Conservation (phyloP, 1,140 invertebrate genomes). For the Cherax quadricarinatus region DNA sequence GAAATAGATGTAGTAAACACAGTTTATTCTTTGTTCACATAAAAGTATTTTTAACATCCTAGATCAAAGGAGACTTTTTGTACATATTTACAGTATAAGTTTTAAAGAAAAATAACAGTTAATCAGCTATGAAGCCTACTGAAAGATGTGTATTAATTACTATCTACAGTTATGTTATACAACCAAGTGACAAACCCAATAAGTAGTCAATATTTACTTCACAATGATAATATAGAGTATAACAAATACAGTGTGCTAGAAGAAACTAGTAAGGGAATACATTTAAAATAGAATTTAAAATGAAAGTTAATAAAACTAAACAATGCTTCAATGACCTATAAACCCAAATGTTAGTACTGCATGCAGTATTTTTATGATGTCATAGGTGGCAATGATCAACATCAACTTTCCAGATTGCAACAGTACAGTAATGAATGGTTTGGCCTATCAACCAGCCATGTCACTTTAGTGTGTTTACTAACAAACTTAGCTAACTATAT, state of each 20-base stretch:
- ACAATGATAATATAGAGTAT: background rate
- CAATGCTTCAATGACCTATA: background rate
- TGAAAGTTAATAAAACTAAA: background rate
- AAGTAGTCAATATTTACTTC: background rate
- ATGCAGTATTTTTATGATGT: no score
- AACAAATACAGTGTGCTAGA: background rate
- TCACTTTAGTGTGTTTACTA: no score
- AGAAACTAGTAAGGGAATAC: background rate
- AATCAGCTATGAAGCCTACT: background rate
- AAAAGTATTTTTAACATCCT: conserved; percentile 16
- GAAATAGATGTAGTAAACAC: background rate
- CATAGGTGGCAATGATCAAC: no score
- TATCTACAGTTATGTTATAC: background rate
- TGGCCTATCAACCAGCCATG: no score
- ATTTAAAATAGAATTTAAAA: background rate
- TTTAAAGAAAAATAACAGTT: background rate
- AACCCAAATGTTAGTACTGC: no score
- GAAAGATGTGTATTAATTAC: background rate
- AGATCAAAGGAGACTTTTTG: background rate
- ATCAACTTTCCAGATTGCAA: no score
- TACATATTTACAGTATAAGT: conserved; percentile 13
- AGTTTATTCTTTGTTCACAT: conserved; percentile 3
- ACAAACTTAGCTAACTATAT: no score
- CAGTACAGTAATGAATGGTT: no score
- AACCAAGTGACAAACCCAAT: background rate